Conservation (phyloP, 2,888 invertebrate genomes). For the Pimpla rufipes region DNA sequence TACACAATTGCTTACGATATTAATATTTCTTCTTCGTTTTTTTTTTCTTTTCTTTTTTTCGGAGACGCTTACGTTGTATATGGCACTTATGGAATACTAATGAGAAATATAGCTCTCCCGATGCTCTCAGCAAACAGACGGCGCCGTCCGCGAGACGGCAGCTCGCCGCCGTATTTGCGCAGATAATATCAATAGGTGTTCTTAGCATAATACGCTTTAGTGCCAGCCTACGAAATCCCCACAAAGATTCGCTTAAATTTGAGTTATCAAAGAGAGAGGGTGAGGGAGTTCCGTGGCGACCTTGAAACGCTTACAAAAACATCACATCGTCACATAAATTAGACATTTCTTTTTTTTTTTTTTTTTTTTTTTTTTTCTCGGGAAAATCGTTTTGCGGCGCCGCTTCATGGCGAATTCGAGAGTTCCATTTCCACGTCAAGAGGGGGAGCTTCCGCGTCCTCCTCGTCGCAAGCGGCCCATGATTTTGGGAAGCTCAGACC, state of each 20-base stretch:
- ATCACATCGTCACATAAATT: conserved; percentile 29
- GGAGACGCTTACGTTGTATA: conserved; percentile 50
- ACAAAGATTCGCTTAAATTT: background rate
- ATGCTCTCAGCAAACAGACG: conserved; percentile 18
- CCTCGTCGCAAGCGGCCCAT: conserved; percentile 83
- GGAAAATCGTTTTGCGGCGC: background rate
- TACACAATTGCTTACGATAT: conserved; percentile 29
- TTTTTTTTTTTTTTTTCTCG: background rate
- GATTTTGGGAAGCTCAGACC: conserved; percentile 82
- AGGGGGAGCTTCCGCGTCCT: conserved; percentile 78
- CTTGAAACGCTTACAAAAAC: conserved; percentile 5
- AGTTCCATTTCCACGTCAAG: conserved; percentile 80
- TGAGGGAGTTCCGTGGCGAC: background rate
- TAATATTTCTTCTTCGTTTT: background rate
- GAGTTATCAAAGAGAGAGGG: background rate
- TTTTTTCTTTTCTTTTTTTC: background rate
- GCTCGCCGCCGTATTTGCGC: conserved; percentile 42
- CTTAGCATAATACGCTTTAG: conserved; percentile 31
- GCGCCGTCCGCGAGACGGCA: conserved; percentile 1
- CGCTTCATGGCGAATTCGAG: conserved; percentile 73
- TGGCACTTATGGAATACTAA: conserved; percentile 56
- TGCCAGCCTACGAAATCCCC: background rate
- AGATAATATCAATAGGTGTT: conserved; percentile 43
- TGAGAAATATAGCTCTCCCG: conserved; percentile 22
- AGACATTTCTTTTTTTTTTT: background rate